These are phyloP conservation scores for Paramormyrops kingsleyae DNA, from an alignment of 2,113 vertebrate genomes.

Conservation along the genomic window DNA sequence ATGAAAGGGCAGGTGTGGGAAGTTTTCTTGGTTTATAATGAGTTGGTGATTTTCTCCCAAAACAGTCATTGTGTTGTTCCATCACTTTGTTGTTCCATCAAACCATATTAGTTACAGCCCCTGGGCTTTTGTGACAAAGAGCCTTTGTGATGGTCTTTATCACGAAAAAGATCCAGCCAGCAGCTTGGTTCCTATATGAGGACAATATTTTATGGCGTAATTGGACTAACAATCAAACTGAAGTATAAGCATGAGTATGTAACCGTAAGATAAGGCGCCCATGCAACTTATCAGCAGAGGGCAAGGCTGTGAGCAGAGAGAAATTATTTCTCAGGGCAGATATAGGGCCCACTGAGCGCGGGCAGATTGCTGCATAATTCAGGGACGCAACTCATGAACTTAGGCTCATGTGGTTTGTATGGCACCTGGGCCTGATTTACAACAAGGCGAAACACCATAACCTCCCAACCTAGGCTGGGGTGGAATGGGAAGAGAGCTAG, in stretches of 20 bases:
- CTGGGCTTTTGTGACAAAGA: background rate
- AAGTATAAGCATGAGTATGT: background rate
- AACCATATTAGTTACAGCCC: background rate
- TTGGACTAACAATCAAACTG: background rate
- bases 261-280: background rate
- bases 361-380: background rate
- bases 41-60: background rate
- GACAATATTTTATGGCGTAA: background rate
- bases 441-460: background rate
- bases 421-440: background rate
- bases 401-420: background rate
- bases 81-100: background rate
- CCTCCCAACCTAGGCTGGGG: background rate
- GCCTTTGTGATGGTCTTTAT: background rate
- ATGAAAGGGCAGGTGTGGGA: background rate
- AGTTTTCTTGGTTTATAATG: background rate
- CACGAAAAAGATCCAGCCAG: background rate
- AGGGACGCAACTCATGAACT: background rate
- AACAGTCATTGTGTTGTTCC: background rate
- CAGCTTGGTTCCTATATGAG: background rate
- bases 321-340: background rate
- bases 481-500: background rate
- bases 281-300: background rate
- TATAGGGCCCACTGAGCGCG: background rate
- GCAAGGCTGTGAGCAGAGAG: background rate